Evolutionary conservation across 2,797 vertebrate genomes (phyloP).

Genomic region (Sternarchorhynchus goeldii): DNA sequence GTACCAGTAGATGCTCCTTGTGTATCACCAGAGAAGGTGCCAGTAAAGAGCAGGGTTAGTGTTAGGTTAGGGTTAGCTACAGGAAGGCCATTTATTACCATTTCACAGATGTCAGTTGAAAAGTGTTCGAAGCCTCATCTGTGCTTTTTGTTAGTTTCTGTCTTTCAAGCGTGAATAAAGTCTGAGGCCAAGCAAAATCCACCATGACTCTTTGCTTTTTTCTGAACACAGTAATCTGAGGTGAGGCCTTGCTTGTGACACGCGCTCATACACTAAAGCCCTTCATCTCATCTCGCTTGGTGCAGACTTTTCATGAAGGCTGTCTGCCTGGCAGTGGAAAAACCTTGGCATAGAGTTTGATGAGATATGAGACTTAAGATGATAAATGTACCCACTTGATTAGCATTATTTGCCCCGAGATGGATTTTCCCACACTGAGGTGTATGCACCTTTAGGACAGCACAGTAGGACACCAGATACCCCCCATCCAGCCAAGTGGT

Average conservation of each 20-base stretch:
- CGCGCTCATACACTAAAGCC: constrained; percentile 30
- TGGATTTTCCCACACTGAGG: constrained; percentile 36
- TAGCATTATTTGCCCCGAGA: constrained; percentile 38
- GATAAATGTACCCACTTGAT: constrained; percentile 37
- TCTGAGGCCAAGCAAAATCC: constrained; percentile 38
- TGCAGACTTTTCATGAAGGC: constrained; percentile 57
- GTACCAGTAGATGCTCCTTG: constrained; percentile 26
- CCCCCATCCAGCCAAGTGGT: too few species aligned
- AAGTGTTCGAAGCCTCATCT: constrained; percentile 20
- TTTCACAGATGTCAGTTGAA: constrained; percentile 43
- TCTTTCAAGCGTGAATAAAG: constrained; percentile 41
- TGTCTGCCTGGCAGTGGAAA: constrained; percentile 54
- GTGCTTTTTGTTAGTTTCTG: constrained; percentile 25
- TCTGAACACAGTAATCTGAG: constrained; percentile 38
- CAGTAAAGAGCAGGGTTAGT: not conserved
- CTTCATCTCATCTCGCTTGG: constrained; percentile 35
- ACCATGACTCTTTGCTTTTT: constrained; percentile 19
- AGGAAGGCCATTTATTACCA: constrained; percentile 42
- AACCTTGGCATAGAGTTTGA: constrained; percentile 47
- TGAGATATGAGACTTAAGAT: constrained; percentile 48
- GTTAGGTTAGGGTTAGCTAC: too few species aligned
- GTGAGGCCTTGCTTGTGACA: constrained; percentile 53
- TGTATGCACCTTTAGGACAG: constrained; percentile 49
- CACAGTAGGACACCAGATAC: constrained; percentile 37
- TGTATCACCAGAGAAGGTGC: constrained; percentile 24